Percentiles rank a stretch among this genome's conserved stretches.
These are phyloP conservation scores for Caerostris darwini DNA, from an alignment of 1,140 invertebrate genomes.

Conservation along the genomic window DNA sequence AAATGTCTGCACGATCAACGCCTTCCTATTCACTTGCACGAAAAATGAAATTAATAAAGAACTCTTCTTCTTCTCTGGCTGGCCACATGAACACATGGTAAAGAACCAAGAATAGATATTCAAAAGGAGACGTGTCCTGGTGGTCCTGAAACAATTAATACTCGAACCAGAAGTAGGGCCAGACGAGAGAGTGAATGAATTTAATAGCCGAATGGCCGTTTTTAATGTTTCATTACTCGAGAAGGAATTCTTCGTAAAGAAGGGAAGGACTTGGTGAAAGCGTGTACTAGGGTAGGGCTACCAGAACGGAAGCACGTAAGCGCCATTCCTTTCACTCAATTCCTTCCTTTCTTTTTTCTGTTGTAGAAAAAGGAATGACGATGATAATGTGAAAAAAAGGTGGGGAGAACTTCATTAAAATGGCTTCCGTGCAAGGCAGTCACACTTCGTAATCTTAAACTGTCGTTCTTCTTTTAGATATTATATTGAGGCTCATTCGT, in stretches of 20 bases:
- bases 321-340: neutral
- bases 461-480: neutral
- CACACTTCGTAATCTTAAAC: neutral
- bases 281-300: neutral
- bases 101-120: constrained; percentile 19
- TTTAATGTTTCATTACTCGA: constrained; percentile 42
- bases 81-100: neutral
- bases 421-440: neutral
- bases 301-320: constrained; percentile 30
- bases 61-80: neutral
- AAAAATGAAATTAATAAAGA: constrained; percentile 34
- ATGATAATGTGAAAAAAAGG: neutral
- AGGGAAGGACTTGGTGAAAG: neutral
- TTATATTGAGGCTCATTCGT: too few relatives aligned
- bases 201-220: constrained; percentile 19
- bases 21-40: neutral
- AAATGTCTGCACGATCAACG: neutral
- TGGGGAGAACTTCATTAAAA: constrained; percentile 11
- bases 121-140: constrained; percentile 8
- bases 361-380: neutral
- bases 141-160: constrained; percentile 36
- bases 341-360: neutral
- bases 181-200: constrained; percentile 6
- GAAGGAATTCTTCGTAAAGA: neutral
- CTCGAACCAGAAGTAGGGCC: neutral